Percentiles rank a stretch among this genome's conserved stretches.
phyloP scores from a whole-genome alignment of 2,888 invertebrate genomes.

The Tridacna gigas region DNA sequence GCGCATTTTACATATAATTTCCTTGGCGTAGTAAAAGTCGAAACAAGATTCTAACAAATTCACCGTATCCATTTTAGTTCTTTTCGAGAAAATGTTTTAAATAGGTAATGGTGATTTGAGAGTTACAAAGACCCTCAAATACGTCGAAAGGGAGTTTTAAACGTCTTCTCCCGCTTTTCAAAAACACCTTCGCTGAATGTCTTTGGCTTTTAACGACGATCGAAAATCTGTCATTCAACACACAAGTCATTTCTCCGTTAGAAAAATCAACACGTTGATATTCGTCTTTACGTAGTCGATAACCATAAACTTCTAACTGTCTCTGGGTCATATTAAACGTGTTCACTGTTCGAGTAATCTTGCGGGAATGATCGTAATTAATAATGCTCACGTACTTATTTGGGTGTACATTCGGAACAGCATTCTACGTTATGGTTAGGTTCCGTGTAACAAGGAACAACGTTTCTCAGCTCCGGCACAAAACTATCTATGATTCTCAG shows the following conservation, averaged over 20 bases:
- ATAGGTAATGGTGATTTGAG: constrained; percentile 1
- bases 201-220: constrained; percentile 30
- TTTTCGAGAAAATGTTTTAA: too few relatives aligned
- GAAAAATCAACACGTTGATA: constrained; percentile 17
- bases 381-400: neutral
- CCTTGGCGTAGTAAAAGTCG: constrained; percentile 29
- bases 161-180: constrained; percentile 29
- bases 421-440: constrained; percentile 9
- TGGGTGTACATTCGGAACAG: constrained; percentile 31
- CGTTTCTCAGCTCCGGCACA: neutral
- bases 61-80: neutral
- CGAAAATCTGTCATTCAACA: constrained; percentile 25
- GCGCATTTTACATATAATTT: constrained; percentile 32
- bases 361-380: neutral
- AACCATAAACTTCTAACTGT: constrained; percentile 23
- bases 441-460: constrained; percentile 4
- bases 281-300: constrained; percentile 23
- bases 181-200: constrained; percentile 27
- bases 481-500: constrained; percentile 15
- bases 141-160: constrained; percentile 30
- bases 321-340: constrained; percentile 20
- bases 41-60: constrained; percentile 29
- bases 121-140: constrained; percentile 24
- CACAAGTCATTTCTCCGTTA: constrained; percentile 15
- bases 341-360: neutral